These are phyloP conservation scores for Ophonus ardosiacus DNA, from an alignment of 2,888 invertebrate species.

Conservation along the genomic window DNA sequence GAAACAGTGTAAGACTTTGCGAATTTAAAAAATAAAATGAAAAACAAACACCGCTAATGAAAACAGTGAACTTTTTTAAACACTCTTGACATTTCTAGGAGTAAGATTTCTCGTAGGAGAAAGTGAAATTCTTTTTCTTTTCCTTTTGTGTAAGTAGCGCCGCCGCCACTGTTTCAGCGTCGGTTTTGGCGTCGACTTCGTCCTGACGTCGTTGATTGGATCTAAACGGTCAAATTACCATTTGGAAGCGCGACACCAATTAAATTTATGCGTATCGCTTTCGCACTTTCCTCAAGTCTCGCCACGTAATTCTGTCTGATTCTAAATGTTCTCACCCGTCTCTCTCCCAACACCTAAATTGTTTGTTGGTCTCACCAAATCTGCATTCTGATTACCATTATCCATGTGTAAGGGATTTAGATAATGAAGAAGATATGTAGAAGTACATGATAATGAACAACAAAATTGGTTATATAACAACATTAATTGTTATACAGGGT, in stretches of 20 bases:
- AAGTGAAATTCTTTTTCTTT: neutral
- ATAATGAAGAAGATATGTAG: neutral
- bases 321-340: neutral
- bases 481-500: too few relatives aligned
- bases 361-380: neutral
- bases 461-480: too few relatives aligned
- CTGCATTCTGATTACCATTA: neutral
- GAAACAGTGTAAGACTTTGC: too few relatives aligned
- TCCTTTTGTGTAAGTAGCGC: neutral
- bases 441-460: neutral
- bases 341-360: neutral
- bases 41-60: too few relatives aligned
- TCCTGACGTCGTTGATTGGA: conserved; percentile 16
- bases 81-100: too few relatives aligned
- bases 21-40: too few relatives aligned
- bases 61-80: too few relatives aligned
- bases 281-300: conserved; percentile 15
- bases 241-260: conserved; percentile 56
- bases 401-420: neutral
- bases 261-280: conserved; percentile 58
- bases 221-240: conserved; percentile 58
- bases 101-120: neutral
- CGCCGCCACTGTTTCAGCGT: neutral
- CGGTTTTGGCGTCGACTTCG: neutral
- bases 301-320: neutral